Conservation (phyloP, 2,888 invertebrate species). For the Thymelicus lineola region DNA sequence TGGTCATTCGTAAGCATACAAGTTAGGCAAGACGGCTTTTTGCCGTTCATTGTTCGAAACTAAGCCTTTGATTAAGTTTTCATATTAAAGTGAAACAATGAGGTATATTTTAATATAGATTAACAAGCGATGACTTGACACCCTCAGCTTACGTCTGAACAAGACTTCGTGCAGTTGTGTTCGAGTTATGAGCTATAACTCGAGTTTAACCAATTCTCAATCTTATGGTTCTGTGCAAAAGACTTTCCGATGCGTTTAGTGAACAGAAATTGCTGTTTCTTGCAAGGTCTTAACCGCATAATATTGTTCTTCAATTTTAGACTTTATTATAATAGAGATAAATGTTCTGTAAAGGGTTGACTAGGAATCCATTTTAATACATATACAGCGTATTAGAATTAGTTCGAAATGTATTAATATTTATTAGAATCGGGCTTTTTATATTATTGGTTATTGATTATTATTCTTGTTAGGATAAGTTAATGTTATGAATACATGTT, state of each 20-base stretch:
- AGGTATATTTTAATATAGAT: conserved; percentile 82
- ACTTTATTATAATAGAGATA: conserved; percentile 42
- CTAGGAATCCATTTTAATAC: conserved; percentile 52
- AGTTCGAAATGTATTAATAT: conserved; percentile 76
- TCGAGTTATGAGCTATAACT: conserved; percentile 2
- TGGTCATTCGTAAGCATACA: conserved; percentile 32
- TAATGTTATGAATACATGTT: conserved; percentile 62
- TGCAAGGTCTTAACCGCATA: not conserved
- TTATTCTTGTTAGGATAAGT: conserved; percentile 71
- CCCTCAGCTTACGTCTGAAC: conserved; percentile 48
- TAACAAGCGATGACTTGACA: conserved; percentile 82
- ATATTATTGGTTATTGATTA: conserved; percentile 77
- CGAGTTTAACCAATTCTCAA: conserved; percentile 17
- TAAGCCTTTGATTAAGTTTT: conserved; percentile 70
- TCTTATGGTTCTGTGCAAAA: conserved; percentile 24
- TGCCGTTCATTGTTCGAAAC: conserved; percentile 34
- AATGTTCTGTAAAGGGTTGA: conserved; percentile 22
- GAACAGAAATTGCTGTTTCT: not conserved
- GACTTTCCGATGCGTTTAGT: conserved; percentile 9
- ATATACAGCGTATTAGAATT: conserved; percentile 68
- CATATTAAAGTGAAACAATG: conserved; percentile 77
- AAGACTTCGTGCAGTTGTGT: conserved; percentile 20
- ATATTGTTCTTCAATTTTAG: conserved; percentile 35
- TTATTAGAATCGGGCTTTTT: conserved; percentile 77
- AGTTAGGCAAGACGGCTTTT: conserved; percentile 33